Evolutionary conservation across 1,140 invertebrate species (phyloP).

Genomic region (Trichonephila clavata): DNA sequence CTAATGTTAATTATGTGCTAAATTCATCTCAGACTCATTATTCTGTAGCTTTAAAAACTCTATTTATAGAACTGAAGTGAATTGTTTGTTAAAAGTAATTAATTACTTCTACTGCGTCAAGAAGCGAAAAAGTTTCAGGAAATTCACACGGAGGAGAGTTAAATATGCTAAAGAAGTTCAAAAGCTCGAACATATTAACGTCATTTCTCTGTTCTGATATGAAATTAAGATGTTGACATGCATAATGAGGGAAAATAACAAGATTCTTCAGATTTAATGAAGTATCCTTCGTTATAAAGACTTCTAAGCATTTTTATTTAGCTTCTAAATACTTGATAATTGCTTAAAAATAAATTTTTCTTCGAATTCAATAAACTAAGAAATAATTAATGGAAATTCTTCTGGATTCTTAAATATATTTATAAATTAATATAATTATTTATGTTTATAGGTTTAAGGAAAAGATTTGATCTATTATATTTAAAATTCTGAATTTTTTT

Average conservation of each 20-base stretch:
- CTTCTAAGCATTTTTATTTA: neutral
- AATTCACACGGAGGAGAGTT: neutral
- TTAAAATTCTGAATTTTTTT: no score
- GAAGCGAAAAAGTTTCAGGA: constrained; percentile 10
- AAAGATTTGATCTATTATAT: no score
- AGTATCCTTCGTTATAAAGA: neutral
- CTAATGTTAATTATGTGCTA: neutral
- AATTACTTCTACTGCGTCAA: neutral
- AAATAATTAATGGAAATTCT: constrained; percentile 14
- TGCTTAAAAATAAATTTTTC: neutral
- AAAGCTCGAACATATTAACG: constrained; percentile 21
- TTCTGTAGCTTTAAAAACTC: neutral
- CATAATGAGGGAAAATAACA: constrained; percentile 26
- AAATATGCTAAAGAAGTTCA: neutral
- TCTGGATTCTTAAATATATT: neutral
- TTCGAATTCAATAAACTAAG: neutral
- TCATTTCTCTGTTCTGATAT: constrained; percentile 26
- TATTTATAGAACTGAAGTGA: neutral
- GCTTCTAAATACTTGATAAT: neutral
- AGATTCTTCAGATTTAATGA: constrained; percentile 15
- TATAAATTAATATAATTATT: no score
- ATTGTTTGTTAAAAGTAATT: constrained; percentile 47
- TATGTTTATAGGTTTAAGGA: no score
- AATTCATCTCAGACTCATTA: neutral
- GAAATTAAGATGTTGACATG: constrained; percentile 46